A percentile compares a stretch with the other conserved stretches of the same genome.
These are phyloP conservation scores for Propithecus deckenii DNA, from an alignment of 2,797 vertebrate genomes.

Conservation along the genomic window DNA sequence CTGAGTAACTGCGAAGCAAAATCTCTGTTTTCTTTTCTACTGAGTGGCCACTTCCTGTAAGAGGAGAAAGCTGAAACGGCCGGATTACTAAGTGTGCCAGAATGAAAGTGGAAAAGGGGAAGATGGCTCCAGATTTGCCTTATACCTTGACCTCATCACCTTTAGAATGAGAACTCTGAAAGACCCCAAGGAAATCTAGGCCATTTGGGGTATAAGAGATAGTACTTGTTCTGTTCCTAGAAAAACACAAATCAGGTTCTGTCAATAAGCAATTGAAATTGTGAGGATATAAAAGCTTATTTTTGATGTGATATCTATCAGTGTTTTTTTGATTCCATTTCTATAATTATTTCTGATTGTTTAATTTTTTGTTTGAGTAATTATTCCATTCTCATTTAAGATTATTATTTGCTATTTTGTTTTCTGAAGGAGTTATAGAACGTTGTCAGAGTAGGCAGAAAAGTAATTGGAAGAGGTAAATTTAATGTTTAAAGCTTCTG, in stretches of 20 bases:
- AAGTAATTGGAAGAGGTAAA: neutral
- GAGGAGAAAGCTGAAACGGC: neutral
- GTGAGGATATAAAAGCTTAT: neutral
- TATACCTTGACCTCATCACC: neutral
- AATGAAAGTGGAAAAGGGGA: neutral
- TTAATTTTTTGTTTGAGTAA: slow-evolving; percentile 31
- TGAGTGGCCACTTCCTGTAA: neutral
- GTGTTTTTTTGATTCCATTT: neutral
- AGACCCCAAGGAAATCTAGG: neutral
- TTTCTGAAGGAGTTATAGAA: slow-evolving; percentile 18
- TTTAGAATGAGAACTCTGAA: neutral
- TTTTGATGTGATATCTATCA: slow-evolving; percentile 29
- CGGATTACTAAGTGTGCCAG: neutral
- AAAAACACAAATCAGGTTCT: neutral
- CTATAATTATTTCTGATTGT: slow-evolving; percentile 30
- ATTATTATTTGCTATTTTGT: neutral
- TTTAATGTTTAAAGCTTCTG: slow-evolving; percentile 13
- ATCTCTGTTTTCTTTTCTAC: neutral
- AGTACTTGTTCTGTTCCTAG: neutral
- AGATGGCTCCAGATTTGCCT: neutral
- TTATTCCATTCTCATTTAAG: slow-evolving; percentile 4
- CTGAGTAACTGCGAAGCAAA: neutral
- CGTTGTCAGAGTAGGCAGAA: neutral
- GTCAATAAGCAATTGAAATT: neutral
- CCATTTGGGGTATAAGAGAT: neutral